Evolutionary conservation across 2,797 vertebrate species (phyloP).

Genomic region (Eulemur coronatus): DNA sequence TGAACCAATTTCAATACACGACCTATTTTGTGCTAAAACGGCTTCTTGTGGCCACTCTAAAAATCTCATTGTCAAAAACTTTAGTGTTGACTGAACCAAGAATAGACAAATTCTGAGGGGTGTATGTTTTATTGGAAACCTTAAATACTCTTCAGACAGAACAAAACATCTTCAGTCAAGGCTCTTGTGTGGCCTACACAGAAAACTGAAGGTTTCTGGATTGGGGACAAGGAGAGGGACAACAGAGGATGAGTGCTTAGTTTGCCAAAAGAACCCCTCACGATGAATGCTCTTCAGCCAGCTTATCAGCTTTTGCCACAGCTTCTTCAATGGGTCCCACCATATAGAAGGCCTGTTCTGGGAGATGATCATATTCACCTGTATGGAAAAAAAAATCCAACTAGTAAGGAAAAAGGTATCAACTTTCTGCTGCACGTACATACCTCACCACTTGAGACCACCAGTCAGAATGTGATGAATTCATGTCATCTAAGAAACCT

Average conservation of each 20-base stretch:
- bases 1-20: neutral
- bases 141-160: slow-evolving; percentile 84
- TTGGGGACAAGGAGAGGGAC: slow-evolving; percentile 6
- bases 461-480: neutral
- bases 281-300: slow-evolving; percentile 94
- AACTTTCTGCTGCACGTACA: neutral
- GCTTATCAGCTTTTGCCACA: slow-evolving; percentile 93
- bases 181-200: slow-evolving; percentile 38
- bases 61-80: neutral
- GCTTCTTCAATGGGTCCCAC: slow-evolving; percentile 98
- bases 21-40: neutral
- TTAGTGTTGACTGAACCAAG: neutral
- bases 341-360: slow-evolving; percentile 98
- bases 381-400: neutral
- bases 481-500: neutral
- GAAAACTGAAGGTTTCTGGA: slow-evolving; percentile 39
- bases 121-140: slow-evolving; percentile 86
- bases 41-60: neutral
- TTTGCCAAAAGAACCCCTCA: slow-evolving; percentile 81
- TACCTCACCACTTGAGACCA: neutral
- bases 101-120: slow-evolving; percentile 51
- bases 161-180: slow-evolving; percentile 56
- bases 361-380: slow-evolving; percentile 95
- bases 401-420: neutral
- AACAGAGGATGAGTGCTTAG: neutral